Base-by-base conservation (phyloP, 2,888 invertebrate species). In the Monopis laevigella region DNA sequence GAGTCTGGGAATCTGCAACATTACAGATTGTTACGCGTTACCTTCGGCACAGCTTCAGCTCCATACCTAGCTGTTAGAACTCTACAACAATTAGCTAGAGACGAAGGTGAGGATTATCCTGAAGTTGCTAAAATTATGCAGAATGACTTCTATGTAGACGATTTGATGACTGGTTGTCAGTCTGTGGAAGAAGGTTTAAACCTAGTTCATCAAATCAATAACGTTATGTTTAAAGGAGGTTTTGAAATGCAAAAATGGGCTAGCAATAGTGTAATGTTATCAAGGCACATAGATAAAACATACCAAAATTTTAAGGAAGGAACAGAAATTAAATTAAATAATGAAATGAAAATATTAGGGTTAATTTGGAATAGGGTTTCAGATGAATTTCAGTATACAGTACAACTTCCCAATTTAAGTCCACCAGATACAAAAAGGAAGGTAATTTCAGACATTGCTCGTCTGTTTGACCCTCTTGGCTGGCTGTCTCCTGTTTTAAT, bases 191-290 rank as follows among this genome's bases (percentile, higher is more conserved):
- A 51, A 38, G 51, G 45, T 19, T 18, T 49, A 24, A 34, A 34
- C 2, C 18, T 56, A 11, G 43, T 45, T 28, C 40, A 51, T 13
- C 45, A 54, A 32, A 39, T 53, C 3, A 51, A 18, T 2, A 14
- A 40, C 1, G 21, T 58, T 5, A 27, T 61, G 16, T 44, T 36
- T 21, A 44, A 43, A 3, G 59, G 54, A 3, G 58, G 60, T 0
- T 61, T 63, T 43, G 32, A 48, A 3, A 40, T 62, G 3, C 51
- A 57, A 14, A 55, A 61, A 41, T 57, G 53, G 55, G 44, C 8
- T 3, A 49, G 46, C 1, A 50, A 52, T 30, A 41, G 42, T 13
- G 45, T 44, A 26, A 48, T 45, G 35, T 45, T 45, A 14, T 32
- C 47, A 32, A 18, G 43, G 30, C 35, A 34, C 6, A 45, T 44